phyloP scores from a whole-genome alignment of 2,797 vertebrate species.

The Malurus leucopterus region DNA sequence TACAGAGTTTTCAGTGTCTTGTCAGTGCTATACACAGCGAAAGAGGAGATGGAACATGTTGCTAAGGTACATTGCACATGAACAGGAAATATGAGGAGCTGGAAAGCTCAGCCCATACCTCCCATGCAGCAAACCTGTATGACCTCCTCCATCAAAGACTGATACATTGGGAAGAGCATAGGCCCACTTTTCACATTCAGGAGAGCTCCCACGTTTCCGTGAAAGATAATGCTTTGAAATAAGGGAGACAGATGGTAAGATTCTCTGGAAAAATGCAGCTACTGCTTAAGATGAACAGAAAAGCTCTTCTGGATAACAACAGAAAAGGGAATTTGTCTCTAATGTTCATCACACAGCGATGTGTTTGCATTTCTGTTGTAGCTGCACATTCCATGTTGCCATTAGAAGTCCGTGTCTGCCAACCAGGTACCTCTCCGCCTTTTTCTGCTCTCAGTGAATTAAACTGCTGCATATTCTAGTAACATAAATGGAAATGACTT shows the following conservation, averaged over 20 bases:
- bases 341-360: rapidly evolving
- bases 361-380: neutral
- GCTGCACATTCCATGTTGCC: neutral
- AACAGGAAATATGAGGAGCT: neutral
- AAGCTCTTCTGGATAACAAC: neutral
- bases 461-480: neutral
- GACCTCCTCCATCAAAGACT: neutral
- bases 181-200: neutral
- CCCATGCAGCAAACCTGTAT: neutral
- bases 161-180: neutral
- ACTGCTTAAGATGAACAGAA: neutral
- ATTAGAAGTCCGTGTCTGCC: neutral
- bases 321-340: neutral
- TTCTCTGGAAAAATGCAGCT: neutral
- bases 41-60: neutral
- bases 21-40: neutral
- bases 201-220: neutral
- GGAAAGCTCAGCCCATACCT: neutral
- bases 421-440: neutral
- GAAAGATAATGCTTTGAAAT: neutral
- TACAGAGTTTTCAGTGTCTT: neutral
- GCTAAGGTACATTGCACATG: neutral
- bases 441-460: neutral
- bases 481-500: neutral
- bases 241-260: neutral